Evolutionary conservation across 2,888 invertebrate species (phyloP).

Genomic region (Lapara coniferarum): DNA sequence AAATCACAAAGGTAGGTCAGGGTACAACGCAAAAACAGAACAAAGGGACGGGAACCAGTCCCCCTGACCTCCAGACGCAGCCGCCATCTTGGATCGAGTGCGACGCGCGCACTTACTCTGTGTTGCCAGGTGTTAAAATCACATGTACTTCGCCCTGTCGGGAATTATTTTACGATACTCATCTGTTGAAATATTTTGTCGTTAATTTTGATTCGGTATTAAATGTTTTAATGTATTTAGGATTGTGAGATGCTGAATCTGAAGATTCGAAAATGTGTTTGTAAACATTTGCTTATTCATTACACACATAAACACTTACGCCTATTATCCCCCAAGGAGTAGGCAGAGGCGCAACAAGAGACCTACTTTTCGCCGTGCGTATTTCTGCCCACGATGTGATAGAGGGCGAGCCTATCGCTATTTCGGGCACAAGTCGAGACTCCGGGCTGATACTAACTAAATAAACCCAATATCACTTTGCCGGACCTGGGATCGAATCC

Average conservation of each 20-base stretch:
- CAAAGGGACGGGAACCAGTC: slow-evolving; percentile 61
- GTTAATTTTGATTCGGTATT: background rate
- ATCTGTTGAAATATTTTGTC: background rate
- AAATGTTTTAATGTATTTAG: background rate
- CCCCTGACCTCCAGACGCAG: slow-evolving; percentile 64
- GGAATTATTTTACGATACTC: background rate
- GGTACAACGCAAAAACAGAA: slow-evolving; percentile 58
- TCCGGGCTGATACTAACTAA: too few species aligned
- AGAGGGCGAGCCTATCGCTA: too few species aligned
- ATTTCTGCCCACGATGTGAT: too few species aligned
- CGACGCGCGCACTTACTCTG: slow-evolving; percentile 29
- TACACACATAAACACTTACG: too few species aligned
- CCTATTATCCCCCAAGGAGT: too few species aligned
- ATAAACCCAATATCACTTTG: too few species aligned
- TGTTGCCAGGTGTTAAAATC: slow-evolving; percentile 35
- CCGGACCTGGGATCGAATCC: too few species aligned
- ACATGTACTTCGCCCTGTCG: background rate
- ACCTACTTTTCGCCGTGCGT: too few species aligned
- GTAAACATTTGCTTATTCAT: too few species aligned
- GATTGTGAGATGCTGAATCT: background rate
- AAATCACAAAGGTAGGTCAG: slow-evolving; percentile 73
- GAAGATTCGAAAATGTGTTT: too few species aligned
- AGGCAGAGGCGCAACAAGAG: too few species aligned
- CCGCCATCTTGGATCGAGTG: slow-evolving; percentile 45
- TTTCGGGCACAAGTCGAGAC: too few species aligned